These are phyloP conservation scores for Caradrina kadenii DNA, from an alignment of 2,888 invertebrate species.

Conservation along the genomic window DNA sequence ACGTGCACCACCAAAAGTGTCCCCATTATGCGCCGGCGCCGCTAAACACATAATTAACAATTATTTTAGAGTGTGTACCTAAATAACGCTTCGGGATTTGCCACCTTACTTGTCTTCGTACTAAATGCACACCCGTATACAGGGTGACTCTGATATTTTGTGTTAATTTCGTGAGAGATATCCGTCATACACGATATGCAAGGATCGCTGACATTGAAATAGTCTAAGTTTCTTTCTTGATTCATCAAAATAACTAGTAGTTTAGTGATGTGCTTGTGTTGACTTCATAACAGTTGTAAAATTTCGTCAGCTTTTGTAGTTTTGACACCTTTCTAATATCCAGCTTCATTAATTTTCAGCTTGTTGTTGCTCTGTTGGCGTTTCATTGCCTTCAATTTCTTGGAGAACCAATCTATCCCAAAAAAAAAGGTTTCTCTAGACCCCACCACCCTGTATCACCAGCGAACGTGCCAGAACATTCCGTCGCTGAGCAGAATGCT, in stretches of 20 bases:
- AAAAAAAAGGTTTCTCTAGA: background rate
- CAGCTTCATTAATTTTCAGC: no score
- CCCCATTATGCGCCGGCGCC: slow-evolving; percentile 4
- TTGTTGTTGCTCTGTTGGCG: no score
- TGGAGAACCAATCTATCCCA: background rate
- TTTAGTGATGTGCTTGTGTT: no score
- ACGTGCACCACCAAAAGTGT: background rate
- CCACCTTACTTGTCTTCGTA: slow-evolving; percentile 51
- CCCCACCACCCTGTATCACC: slow-evolving; percentile 25
- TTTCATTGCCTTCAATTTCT: background rate
- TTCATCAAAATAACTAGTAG: no score
- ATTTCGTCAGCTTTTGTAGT: background rate
- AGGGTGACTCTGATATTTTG: slow-evolving; percentile 11
- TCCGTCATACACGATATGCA: background rate
- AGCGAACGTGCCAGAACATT: slow-evolving; percentile 67
- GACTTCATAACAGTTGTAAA: no score
- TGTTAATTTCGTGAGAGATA: background rate
- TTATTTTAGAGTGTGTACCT: slow-evolving; percentile 48
- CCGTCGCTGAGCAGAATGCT: slow-evolving; percentile 63
- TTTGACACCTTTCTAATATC: background rate
- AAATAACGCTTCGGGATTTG: slow-evolving; percentile 58
- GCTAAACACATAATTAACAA: slow-evolving; percentile 29
- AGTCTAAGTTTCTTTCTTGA: no score
- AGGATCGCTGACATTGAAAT: no score
- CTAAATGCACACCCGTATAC: slow-evolving; percentile 40